Evolutionary conservation across 2,113 vertebrate genomes (phyloP).

Genomic region (Spea multiplicata): DNA sequence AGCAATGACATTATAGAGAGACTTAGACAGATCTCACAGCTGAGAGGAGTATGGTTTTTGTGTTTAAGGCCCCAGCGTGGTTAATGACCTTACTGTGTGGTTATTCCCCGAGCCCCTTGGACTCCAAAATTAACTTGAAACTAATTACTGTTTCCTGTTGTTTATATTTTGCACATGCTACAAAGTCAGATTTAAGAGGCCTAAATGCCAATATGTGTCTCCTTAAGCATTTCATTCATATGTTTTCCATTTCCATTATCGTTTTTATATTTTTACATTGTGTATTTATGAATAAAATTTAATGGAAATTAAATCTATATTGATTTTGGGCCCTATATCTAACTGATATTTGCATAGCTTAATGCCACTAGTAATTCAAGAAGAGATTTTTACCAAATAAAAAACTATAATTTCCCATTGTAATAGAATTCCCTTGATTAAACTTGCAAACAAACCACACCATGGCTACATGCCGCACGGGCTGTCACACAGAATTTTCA

Average conservation of each 20-base stretch:
- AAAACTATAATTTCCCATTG: no score
- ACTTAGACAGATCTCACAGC: constrained; percentile 49
- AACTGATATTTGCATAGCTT: not conserved
- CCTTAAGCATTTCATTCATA: constrained; percentile 3
- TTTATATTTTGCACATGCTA: constrained; percentile 85
- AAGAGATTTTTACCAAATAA: not conserved
- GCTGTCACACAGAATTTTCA: no score
- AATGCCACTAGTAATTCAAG: not conserved
- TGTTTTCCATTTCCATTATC: not conserved
- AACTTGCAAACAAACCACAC: no score
- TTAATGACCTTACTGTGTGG: constrained; percentile 74
- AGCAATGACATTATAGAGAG: constrained; percentile 6
- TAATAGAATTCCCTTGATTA: no score
- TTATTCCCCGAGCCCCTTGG: constrained; percentile 72
- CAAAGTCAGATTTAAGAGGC: constrained; percentile 66
- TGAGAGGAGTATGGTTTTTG: constrained; percentile 55
- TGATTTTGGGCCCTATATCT: not conserved
- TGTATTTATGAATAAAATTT: not conserved
- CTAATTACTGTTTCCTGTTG: constrained; percentile 88
- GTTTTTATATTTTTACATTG: not conserved
- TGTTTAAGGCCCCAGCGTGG: constrained; percentile 67
- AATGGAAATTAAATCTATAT: not conserved
- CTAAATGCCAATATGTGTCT: not conserved
- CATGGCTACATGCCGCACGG: no score
- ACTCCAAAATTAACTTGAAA: constrained; percentile 71